Evolutionary conservation across 2,113 vertebrate genomes (phyloP).

Genomic region (Tinamus guttatus): DNA sequence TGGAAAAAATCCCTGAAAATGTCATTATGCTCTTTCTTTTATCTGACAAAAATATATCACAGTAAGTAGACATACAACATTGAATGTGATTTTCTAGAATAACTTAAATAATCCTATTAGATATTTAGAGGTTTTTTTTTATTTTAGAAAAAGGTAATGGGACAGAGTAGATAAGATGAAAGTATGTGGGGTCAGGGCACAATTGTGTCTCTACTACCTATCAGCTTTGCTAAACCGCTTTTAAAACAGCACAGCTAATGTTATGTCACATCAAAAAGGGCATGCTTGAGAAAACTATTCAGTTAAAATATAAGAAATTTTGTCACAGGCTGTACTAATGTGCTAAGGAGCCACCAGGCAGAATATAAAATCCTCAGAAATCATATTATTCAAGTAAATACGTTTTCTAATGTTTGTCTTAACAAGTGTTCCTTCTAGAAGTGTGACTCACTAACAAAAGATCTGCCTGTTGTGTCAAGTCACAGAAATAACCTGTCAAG

Average conservation of each 20-base stretch:
- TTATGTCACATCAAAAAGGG: not conserved
- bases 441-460: accelerated
- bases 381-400: not conserved
- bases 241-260: not conserved
- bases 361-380: not conserved
- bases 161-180: not conserved
- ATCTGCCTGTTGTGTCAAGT: not conserved
- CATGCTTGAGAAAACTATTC: not conserved
- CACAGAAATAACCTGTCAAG: not conserved
- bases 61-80: accelerated
- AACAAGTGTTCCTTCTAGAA: not conserved
- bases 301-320: not conserved
- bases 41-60: not conserved
- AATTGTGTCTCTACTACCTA: not conserved
- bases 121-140: too few species aligned
- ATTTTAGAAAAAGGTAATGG: too few species aligned
- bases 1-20: not conserved
- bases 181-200: not conserved
- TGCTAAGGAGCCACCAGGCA: not conserved
- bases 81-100: not conserved
- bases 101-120: not conserved
- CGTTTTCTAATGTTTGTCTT: not conserved
- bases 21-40: not conserved
- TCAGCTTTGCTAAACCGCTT: not conserved
- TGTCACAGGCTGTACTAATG: not conserved